Evolutionary conservation across 1,140 invertebrate species (phyloP).

Genomic region (Cataglyphis hispanica): DNA sequence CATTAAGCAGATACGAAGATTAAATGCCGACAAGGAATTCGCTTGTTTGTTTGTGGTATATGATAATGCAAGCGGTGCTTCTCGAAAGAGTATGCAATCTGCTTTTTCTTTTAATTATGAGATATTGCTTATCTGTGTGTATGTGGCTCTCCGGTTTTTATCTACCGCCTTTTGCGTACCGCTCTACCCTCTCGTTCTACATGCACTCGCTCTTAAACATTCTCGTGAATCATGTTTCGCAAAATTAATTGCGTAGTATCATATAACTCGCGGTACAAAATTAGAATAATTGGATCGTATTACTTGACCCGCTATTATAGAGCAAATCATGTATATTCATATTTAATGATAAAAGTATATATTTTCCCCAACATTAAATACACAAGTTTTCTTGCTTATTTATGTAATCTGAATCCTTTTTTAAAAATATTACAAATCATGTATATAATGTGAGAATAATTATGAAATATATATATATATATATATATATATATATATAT

Average conservation of each 20-base stretch:
- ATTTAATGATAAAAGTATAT: conserved; percentile 16
- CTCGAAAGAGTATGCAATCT: conserved; percentile 50
- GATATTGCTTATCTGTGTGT: conserved; percentile 23
- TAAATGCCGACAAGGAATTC: conserved; percentile 62
- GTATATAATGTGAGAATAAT: not conserved
- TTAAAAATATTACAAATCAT: not conserved
- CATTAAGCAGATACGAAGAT: conserved; percentile 64
- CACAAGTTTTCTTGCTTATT: not conserved
- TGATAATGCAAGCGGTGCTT: conserved; percentile 44
- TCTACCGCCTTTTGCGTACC: not conserved
- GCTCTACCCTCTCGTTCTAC: not conserved
- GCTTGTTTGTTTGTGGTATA: conserved; percentile 53
- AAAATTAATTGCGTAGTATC: conserved; percentile 29
- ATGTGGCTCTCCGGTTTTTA: conserved; percentile 21
- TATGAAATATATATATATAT: not conserved
- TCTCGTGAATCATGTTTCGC: conserved; percentile 33
- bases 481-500: not conserved
- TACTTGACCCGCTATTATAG: not conserved
- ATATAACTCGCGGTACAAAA: conserved; percentile 15
- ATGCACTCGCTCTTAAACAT: conserved; percentile 16
- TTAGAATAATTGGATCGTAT: conserved; percentile 44
- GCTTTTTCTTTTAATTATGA: conserved; percentile 56
- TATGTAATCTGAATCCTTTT: conserved; percentile 11
- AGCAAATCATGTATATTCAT: not conserved
- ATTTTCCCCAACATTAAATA: not conserved